Conservation (phyloP, 1,140 invertebrate genomes). For the Pseudomyrmex cubaensis region DNA sequence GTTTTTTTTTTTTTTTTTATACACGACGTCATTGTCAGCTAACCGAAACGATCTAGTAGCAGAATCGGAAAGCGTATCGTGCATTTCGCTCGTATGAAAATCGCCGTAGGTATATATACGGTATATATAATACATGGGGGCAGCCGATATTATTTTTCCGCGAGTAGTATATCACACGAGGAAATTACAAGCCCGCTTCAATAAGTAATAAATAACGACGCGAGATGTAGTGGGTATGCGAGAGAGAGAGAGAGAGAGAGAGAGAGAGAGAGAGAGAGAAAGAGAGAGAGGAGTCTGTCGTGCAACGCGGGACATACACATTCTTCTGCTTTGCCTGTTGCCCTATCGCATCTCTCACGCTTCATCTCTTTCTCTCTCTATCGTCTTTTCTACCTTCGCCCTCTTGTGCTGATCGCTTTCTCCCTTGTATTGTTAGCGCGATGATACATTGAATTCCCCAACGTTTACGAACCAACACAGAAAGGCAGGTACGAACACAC, state of each 20-base stretch:
- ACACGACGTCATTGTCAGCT: not conserved
- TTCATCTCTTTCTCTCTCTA: not conserved
- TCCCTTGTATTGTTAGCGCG: slow-evolving; percentile 67
- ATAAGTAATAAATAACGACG: slow-evolving; percentile 81
- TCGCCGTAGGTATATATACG: slow-evolving; percentile 58
- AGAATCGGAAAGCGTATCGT: slow-evolving; percentile 11
- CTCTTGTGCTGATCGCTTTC: slow-evolving; percentile 1
- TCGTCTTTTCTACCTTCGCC: slow-evolving; percentile 2
- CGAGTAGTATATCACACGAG: slow-evolving; percentile 75
- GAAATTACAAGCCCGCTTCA: slow-evolving; percentile 80
- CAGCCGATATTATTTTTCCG: slow-evolving; percentile 79
- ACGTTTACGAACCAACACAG: slow-evolving; percentile 56
- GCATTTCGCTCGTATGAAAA: slow-evolving; percentile 16
- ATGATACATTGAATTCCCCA: slow-evolving; percentile 70
- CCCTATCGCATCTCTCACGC: slow-evolving; percentile 11
- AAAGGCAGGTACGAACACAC: slow-evolving; percentile 45
- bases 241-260: not conserved
- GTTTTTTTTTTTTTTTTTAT: no score
- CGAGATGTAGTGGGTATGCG: slow-evolving; percentile 52
- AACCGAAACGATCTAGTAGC: not conserved
- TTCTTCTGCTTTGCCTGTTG: slow-evolving; percentile 30
- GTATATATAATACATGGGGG: slow-evolving; percentile 75
- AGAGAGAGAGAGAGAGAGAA: not conserved
- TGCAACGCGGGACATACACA: slow-evolving; percentile 50
- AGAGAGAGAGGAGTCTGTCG: slow-evolving; percentile 21